phyloP scores from a whole-genome alignment of 2,888 invertebrate genomes.

The Campopleginae sp. region DNA sequence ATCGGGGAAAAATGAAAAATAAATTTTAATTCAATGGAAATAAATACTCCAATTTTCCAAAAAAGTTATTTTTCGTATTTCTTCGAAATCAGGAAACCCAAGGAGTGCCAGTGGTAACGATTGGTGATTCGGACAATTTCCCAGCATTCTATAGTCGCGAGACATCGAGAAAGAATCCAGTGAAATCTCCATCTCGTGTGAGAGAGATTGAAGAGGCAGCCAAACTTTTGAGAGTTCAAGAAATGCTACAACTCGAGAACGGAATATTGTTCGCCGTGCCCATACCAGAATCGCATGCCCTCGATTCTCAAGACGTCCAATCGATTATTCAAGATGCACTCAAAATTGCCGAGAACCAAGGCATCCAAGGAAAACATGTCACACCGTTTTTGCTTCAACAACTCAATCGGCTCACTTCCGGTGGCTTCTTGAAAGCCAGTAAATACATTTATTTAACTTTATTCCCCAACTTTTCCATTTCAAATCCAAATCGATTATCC shows the following conservation, averaged over 20 bases:
- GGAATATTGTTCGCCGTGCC: conserved; percentile 96
- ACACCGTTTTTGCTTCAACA: conserved; percentile 95
- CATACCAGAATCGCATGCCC: conserved; percentile 90
- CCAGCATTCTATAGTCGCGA: conserved; percentile 96
- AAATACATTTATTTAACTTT: conserved; percentile 83
- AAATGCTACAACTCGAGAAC: conserved; percentile 86
- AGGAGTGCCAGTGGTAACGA: conserved; percentile 95
- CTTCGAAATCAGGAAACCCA: conserved; percentile 92
- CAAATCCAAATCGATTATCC: too few relatives aligned
- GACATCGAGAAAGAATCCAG: conserved; percentile 87
- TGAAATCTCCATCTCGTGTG: conserved; percentile 89
- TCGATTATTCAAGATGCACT: conserved; percentile 90
- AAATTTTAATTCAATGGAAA: too few relatives aligned
- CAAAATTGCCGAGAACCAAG: conserved; percentile 86
- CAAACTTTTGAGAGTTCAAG: conserved; percentile 87
- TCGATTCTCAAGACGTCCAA: conserved; percentile 87
- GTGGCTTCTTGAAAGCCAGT: conserved; percentile 94
- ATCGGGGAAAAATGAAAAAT: too few relatives aligned
- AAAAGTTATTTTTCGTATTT: conserved; percentile 50
- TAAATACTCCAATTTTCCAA: neutral
- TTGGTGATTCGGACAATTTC: conserved; percentile 89
- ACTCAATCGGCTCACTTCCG: conserved; percentile 92
- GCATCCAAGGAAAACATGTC: conserved; percentile 93
- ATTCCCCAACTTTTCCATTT: too few relatives aligned
- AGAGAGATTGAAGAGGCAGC: conserved; percentile 89